These are phyloP conservation scores for Cyclina sinensis DNA, from an alignment of 1,140 invertebrate species.

Conservation along the genomic window DNA sequence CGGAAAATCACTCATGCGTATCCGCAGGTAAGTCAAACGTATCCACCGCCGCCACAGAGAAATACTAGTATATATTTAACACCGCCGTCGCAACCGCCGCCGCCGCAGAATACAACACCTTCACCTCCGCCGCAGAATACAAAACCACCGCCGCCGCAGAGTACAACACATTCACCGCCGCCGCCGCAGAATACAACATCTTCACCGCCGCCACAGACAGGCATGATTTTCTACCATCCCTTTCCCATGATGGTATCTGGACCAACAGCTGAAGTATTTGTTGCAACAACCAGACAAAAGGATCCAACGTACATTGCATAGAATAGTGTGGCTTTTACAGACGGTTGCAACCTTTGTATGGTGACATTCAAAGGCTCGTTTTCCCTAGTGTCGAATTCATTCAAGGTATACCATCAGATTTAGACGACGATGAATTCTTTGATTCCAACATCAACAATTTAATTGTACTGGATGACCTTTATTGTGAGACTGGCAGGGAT, in stretches of 20 bases:
- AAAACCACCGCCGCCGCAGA: not conserved
- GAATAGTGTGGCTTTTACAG: slow-evolving; percentile 20
- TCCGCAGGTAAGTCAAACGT: not conserved
- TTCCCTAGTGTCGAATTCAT: slow-evolving; percentile 18
- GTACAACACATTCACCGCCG: not conserved
- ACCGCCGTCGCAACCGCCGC: not conserved
- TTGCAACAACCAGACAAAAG: not conserved
- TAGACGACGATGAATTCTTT: slow-evolving; percentile 43
- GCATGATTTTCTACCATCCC: not conserved
- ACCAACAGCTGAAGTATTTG: slow-evolving; percentile 2
- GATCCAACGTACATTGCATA: not conserved
- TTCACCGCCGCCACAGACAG: not conserved
- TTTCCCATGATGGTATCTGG: not conserved
- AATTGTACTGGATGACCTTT: slow-evolving; percentile 29
- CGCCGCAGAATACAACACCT: not conserved
- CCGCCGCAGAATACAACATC: not conserved
- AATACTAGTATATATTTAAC: not conserved
- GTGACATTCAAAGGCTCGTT: not conserved
- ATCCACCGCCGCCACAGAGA: not conserved
- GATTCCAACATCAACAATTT: slow-evolving; percentile 41
- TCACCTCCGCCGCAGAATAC: no score
- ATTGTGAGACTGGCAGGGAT: not conserved
- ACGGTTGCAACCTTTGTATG: not conserved
- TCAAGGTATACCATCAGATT: slow-evolving; percentile 9
- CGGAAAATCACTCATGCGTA: not conserved